A percentile compares a stretch with the other conserved stretches of the same genome.
Conservation (phyloP, 2,113 vertebrate genomes). For the Kryptolebias marmoratus region DNA sequence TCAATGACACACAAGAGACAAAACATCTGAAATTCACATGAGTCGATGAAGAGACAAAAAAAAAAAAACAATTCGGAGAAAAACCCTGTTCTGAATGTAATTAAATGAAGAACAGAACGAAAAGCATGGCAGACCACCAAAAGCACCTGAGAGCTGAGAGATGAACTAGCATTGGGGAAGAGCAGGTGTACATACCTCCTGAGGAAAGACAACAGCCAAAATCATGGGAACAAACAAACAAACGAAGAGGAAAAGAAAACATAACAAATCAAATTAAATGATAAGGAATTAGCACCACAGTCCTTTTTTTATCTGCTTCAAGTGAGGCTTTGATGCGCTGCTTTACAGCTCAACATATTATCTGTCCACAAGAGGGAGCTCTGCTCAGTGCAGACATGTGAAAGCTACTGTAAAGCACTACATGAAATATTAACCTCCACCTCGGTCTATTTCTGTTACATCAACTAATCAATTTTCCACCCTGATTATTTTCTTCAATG, state of each 20-base stretch:
- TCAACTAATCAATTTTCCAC: constrained; percentile 54
- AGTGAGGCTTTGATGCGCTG: constrained; percentile 66
- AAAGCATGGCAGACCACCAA: constrained; percentile 83
- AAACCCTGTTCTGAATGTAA: constrained; percentile 28
- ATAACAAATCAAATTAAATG: constrained; percentile 94
- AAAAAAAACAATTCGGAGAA: constrained; percentile 36
- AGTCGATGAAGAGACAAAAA: constrained; percentile 59
- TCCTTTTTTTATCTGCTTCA: constrained; percentile 62
- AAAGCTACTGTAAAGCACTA: constrained; percentile 58
- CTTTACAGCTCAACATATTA: constrained; percentile 53
- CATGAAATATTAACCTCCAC: constrained; percentile 47
- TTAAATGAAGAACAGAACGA: constrained; percentile 51
- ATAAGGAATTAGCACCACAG: constrained; percentile 84
- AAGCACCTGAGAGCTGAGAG: constrained; percentile 86
- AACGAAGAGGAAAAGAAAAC: constrained; percentile 93
- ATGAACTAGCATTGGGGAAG: constrained; percentile 76
- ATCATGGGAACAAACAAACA: constrained; percentile 91
- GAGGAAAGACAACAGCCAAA: constrained; percentile 98
- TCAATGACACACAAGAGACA: constrained; percentile 73
- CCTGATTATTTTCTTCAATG: constrained; percentile 46
- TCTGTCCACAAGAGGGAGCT: constrained; percentile 62
- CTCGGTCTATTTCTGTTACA: constrained; percentile 17
- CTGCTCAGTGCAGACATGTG: constrained; percentile 14
- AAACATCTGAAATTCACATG: constrained; percentile 61
- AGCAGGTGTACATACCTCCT: constrained; percentile 98